Evolutionary conservation across 2,797 vertebrate species (phyloP).

Genomic region (Takifugu ocellatus): DNA sequence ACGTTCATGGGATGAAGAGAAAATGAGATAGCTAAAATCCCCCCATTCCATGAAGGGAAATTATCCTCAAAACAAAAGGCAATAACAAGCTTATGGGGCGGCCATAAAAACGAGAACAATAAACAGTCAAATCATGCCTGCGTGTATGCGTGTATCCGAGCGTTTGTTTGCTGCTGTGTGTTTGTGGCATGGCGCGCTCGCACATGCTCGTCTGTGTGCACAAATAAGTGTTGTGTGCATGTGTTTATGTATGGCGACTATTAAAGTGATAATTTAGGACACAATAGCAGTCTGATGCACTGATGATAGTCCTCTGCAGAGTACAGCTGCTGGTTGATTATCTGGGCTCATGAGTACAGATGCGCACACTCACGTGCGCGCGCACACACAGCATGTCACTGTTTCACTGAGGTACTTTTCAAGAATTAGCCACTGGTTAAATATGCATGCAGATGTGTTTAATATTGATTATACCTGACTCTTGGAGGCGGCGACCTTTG

Average conservation of each 20-base stretch:
- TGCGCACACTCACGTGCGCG: constrained; percentile 13
- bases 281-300: constrained; percentile 68
- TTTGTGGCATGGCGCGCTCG: constrained; percentile 16
- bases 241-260: constrained; percentile 49
- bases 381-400: constrained; percentile 19
- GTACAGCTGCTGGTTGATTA: constrained; percentile 71
- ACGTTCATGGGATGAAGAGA: constrained; percentile 41
- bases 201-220: constrained; percentile 35
- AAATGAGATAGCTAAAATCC: constrained; percentile 62
- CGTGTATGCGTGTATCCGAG: constrained; percentile 43
- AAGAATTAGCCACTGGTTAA: constrained; percentile 18
- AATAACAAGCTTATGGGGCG: constrained; percentile 75
- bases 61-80: constrained; percentile 77
- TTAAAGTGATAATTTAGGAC: constrained; percentile 70
- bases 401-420: constrained; percentile 39
- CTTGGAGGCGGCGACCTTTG: constrained; percentile 92
- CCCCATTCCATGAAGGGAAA: constrained; percentile 68
- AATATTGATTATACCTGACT: constrained; percentile 85
- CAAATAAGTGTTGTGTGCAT: constrained; percentile 29
- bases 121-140: constrained; percentile 63
- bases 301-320: constrained; percentile 69
- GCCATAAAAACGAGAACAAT: constrained; percentile 75
- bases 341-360: constrained; percentile 42
- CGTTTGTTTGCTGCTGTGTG: constrained; percentile 26
- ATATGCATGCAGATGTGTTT: constrained; percentile 17